These are phyloP conservation scores for Isurus oxyrinchus DNA, from an alignment of 2,113 vertebrate genomes.

Conservation along the genomic window DNA sequence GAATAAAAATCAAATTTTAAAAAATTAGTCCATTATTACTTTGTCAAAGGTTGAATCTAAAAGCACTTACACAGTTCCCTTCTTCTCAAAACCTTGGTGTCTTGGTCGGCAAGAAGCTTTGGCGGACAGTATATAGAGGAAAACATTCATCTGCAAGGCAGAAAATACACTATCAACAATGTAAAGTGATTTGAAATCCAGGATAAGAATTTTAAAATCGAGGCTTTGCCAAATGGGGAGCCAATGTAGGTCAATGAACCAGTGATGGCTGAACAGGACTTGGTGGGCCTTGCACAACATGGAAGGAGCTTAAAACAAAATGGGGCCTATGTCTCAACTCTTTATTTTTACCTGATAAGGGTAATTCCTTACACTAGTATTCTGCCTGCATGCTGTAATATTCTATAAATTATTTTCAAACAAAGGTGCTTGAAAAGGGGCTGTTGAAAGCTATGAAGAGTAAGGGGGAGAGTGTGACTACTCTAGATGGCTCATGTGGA, in stretches of 20 bases:
- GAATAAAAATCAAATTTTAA: neutral
- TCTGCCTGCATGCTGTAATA: neutral
- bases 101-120: slow-evolving; percentile 66
- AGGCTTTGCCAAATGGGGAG: neutral
- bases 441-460: neutral
- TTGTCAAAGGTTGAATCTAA: neutral
- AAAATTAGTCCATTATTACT: neutral
- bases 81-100: slow-evolving; percentile 78
- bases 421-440: neutral
- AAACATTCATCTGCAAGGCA: slow-evolving; percentile 71
- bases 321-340: neutral
- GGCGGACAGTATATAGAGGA: slow-evolving; percentile 75
- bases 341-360: neutral
- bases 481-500: neutral
- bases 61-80: slow-evolving; percentile 70
- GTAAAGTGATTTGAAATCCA: neutral
- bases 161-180: neutral
- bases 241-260: neutral
- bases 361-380: neutral
- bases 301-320: neutral
- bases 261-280: neutral
- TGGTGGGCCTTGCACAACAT: neutral
- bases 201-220: neutral
- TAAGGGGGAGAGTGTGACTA: neutral
- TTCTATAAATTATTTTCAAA: neutral